These are phyloP conservation scores for Sardina pilchardus DNA, from an alignment of 2,113 vertebrate species.

Conservation along the genomic window DNA sequence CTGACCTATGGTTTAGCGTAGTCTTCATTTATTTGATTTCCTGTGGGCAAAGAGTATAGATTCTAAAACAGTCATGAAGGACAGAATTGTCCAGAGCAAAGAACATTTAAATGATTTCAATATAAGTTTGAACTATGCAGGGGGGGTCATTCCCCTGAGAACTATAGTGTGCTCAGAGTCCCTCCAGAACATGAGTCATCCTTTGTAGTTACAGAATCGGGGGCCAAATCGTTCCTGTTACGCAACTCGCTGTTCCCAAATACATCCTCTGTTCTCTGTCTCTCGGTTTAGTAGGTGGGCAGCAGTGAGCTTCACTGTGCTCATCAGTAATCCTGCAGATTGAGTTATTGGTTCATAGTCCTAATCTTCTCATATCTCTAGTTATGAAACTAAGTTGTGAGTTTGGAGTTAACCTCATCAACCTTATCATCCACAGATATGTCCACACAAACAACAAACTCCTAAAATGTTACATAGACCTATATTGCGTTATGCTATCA, in stretches of 20 bases:
- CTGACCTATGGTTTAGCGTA: background rate
- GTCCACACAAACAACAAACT: background rate
- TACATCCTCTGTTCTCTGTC: background rate
- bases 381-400: background rate
- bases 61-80: background rate
- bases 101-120: background rate
- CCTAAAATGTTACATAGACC: no score
- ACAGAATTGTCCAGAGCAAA: background rate
- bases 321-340: constrained; percentile 59
- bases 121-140: background rate
- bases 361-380: constrained; percentile 44
- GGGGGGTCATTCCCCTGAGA: background rate
- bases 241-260: background rate
- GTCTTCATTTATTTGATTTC: background rate
- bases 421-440: background rate
- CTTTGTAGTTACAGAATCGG: background rate
- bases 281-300: background rate
- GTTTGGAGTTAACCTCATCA: background rate
- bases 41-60: background rate
- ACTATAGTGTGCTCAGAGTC: background rate
- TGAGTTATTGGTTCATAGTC: constrained; percentile 43
- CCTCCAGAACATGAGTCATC: background rate
- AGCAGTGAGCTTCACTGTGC: background rate
- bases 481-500: no score
- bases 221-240: constrained; percentile 1